Base-by-base conservation (phyloP, 30 jellyfish, hydroid and myxozoan genomes). In the Rhopilema esculentum region DNA sequence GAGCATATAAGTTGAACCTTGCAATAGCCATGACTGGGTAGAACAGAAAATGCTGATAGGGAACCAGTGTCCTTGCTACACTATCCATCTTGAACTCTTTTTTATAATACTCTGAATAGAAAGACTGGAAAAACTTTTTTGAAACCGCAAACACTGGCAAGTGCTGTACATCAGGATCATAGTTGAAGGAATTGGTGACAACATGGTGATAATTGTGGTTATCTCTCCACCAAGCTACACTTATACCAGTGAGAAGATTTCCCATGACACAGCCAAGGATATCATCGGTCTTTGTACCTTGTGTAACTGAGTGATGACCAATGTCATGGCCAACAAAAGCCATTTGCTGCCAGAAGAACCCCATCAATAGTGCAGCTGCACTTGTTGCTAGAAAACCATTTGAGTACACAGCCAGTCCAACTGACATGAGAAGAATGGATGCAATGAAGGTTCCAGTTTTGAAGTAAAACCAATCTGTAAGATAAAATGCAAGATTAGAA, bases 271-370 rank as follows among this genome's bases (percentile, higher is more conserved):
- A 32, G 20, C 97, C 99, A 80, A 81, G 61, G 62, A 33, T 21
- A 57, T 95, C 98, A 68, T 95, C 99, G 8, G 64, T 1, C 27
- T 81, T 90, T 29, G 89, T 51, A 65, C 76, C 82, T 30, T 91
- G 96, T 18, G 99, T 90, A 49, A 95, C 95, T 49, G 91, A 93
- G 63, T 95, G 99, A 62, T 95, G 99, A 0, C 99, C 99, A 49
- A 95, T 78, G 28, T 95, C 99, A 72, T 95, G 99, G 51, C 99
- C 99, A 49, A 95, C 81, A 77, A 95, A 95, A 51, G 99, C 99
- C 92, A 95, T 72, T 52, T 95, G 99, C 74, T 95, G 99, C 97
- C 98, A 95, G 64, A 86, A 90, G 52, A 95, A 78, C 1, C 99
- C 99, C 81, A 95, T 77, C 53, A 80, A 74, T 33, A 90, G 62